Conservation (phyloP, 2,888 invertebrate species). For the Acanthosepion lycidas region DNA sequence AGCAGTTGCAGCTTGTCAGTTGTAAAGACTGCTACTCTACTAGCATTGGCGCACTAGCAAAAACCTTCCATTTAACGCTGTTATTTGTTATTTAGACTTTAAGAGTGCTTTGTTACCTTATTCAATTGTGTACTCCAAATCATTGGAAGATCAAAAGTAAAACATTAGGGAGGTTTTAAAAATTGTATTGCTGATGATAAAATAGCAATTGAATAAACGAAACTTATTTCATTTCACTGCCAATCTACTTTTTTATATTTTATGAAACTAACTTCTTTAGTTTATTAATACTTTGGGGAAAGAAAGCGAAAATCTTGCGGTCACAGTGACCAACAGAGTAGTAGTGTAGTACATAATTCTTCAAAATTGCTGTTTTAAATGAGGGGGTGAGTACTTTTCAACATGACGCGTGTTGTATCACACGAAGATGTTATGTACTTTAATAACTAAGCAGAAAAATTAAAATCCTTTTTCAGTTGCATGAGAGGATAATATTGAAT, state of each 20-base stretch:
- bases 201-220: too few relatives aligned
- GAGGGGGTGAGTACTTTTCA: neutral
- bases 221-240: too few relatives aligned
- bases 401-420: neutral
- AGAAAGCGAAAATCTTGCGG: neutral
- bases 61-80: neutral
- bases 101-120: neutral
- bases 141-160: neutral
- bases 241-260: too few relatives aligned
- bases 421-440: neutral
- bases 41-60: neutral
- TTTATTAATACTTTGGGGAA: neutral
- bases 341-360: neutral
- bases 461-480: neutral
- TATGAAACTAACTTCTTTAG: too few relatives aligned
- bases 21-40: neutral
- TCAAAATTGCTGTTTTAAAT: neutral
- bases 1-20: constrained; percentile 23
- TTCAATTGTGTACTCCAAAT: neutral
- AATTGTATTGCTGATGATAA: too few relatives aligned
- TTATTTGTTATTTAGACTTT: neutral
- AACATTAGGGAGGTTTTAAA: too few relatives aligned
- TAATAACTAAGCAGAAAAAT: neutral
- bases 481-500: neutral
- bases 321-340: neutral